Percentiles rank a stretch among this genome's conserved stretches.
phyloP scores from a whole-genome alignment of 2,113 vertebrate species.

The Gorsachius goisagi region DNA sequence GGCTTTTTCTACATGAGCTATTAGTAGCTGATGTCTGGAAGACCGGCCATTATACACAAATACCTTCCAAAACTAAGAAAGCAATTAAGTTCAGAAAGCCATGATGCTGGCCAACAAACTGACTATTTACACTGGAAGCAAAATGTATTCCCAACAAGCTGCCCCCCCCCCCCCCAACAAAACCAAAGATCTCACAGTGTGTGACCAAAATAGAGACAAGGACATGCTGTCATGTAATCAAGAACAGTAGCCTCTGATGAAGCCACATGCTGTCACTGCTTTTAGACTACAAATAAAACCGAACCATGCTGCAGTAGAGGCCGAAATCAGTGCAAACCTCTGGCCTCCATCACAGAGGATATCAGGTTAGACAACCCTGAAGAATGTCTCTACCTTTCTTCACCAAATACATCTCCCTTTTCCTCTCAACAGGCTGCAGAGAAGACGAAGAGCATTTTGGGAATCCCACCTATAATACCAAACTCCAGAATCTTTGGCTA shows the following conservation, averaged over 20 bases:
- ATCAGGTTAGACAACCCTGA: background rate
- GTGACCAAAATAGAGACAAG: background rate
- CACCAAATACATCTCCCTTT: background rate
- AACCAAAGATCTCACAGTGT: background rate
- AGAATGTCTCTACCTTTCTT: background rate
- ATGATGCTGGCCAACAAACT: background rate
- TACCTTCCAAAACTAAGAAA: constrained; percentile 14
- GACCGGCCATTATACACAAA: background rate
- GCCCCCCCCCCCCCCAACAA: background rate
- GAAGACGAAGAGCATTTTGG: background rate
- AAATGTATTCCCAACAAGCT: background rate
- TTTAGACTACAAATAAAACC: background rate
- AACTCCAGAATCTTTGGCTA: background rate
- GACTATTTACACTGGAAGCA: background rate
- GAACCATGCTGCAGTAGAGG: background rate
- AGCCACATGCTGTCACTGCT: background rate
- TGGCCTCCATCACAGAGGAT: background rate
- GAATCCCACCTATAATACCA: background rate
- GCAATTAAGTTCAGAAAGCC: background rate
- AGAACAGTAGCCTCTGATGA: background rate
- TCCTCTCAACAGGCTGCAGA: background rate
- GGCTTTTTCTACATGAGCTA: background rate
- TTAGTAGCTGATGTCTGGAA: background rate
- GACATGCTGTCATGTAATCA: background rate
- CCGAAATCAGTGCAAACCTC: background rate